phyloP scores from a whole-genome alignment of 2,888 invertebrate species.

The Eilema caniola region DNA sequence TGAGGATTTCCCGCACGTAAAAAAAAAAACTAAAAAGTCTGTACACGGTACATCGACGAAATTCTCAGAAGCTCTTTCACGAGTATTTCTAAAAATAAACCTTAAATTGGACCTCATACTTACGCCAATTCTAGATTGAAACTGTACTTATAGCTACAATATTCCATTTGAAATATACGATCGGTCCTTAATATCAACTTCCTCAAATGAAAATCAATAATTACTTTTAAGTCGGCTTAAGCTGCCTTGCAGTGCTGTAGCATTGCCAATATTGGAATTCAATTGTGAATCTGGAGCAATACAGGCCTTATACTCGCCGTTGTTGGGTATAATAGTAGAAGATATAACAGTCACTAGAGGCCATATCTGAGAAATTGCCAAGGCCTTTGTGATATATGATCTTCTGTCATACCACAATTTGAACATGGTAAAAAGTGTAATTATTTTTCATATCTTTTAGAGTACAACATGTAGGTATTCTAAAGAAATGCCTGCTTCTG shows the following conservation, averaged over 20 bases:
- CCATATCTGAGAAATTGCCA: neutral
- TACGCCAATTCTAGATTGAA: neutral
- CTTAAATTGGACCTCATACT: neutral
- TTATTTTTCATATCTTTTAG: too few relatives aligned
- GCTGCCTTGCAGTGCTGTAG: slow-evolving; percentile 50
- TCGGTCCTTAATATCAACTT: slow-evolving; percentile 32
- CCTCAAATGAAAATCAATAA: slow-evolving; percentile 49
- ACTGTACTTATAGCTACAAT: neutral
- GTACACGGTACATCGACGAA: too few relatives aligned
- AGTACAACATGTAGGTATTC: too few relatives aligned
- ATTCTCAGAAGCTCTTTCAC: too few relatives aligned
- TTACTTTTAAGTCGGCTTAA: slow-evolving; percentile 32
- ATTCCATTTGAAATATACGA: slow-evolving; percentile 12
- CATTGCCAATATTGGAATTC: slow-evolving; percentile 63
- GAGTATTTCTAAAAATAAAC: neutral
- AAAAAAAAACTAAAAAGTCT: too few relatives aligned
- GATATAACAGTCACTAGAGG: neutral
- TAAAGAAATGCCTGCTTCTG: too few relatives aligned
- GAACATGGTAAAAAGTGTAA: too few relatives aligned
- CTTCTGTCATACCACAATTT: too few relatives aligned
- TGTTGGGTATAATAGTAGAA: slow-evolving; percentile 45
- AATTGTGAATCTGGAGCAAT: slow-evolving; percentile 58
- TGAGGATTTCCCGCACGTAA: too few relatives aligned
- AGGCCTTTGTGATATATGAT: neutral
- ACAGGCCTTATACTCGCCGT: slow-evolving; percentile 51